Conservation (phyloP, 1,140 invertebrate genomes). For the Diuraphis noxia region DNA sequence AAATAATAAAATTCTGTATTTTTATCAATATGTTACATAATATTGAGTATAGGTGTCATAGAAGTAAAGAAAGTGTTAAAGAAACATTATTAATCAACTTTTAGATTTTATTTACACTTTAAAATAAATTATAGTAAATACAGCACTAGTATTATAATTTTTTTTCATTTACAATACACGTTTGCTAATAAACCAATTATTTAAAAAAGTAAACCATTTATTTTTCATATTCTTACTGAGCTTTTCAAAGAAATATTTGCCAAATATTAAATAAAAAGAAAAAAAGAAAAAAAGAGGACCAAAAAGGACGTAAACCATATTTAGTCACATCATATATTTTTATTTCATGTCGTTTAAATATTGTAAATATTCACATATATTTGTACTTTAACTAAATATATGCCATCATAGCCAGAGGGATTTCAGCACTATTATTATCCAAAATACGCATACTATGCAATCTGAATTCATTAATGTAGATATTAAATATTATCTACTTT, state of each 20-base stretch:
- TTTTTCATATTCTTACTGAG: neutral
- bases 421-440: neutral
- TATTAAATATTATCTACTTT: neutral
- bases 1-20: neutral
- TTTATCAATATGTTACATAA: neutral
- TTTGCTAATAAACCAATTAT: conserved; percentile 15
- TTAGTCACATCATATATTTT: conserved; percentile 53
- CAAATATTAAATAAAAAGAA: conserved; percentile 24
- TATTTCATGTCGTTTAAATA: conserved; percentile 47
- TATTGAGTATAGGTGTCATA: neutral
- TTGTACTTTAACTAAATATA: conserved; percentile 51
- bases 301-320: conserved; percentile 52
- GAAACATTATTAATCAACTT: conserved; percentile 24
- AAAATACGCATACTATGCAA: neutral
- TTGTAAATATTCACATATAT: conserved; percentile 52
- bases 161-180: conserved; percentile 25
- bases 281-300: conserved; percentile 27
- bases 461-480: neutral
- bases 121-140: conserved; percentile 27
- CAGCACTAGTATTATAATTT: conserved; percentile 29
- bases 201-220: conserved; percentile 29
- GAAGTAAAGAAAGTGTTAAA: conserved; percentile 24
- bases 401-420: conserved; percentile 38
- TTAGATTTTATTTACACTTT: conserved; percentile 38
- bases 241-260: neutral